These are phyloP conservation scores for Panagrolaimus sp. DNA, from an alignment of 1,140 invertebrate genomes.

Conservation along the genomic window DNA sequence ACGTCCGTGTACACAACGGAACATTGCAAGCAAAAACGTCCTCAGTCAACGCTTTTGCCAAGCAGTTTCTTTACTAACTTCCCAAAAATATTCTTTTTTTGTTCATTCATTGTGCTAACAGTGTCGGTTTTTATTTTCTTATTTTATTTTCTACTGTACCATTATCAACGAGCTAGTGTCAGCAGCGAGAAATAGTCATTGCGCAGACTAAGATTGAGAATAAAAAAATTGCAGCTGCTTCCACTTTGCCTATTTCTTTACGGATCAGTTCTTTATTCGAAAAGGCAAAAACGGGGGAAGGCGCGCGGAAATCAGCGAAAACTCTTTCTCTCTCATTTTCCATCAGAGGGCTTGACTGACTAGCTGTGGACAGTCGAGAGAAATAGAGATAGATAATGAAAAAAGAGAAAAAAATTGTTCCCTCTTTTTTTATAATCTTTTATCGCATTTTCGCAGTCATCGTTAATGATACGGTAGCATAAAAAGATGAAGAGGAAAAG, in stretches of 20 bases:
- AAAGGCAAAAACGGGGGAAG: no score
- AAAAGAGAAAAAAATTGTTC: no score
- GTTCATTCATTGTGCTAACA: slow-evolving; percentile 9
- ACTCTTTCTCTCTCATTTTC: no score
- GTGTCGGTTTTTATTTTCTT: neutral
- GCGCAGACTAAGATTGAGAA: slow-evolving; percentile 11
- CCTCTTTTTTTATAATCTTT: neutral
- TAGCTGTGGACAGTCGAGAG: no score
- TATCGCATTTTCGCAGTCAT: slow-evolving; percentile 6
- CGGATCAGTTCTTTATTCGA: neutral
- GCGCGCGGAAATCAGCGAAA: no score
- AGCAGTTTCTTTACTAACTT: slow-evolving; percentile 5
- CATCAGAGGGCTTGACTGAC: no score
- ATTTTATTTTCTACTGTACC: neutral
- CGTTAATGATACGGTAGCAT: neutral
- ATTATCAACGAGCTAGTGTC: slow-evolving; percentile 5
- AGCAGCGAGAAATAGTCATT: slow-evolving; percentile 5
- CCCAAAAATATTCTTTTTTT: neutral
- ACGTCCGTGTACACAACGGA: slow-evolving; percentile 11
- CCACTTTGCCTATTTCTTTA: slow-evolving; percentile 8
- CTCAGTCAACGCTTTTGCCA: no score
- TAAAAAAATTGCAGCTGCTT: slow-evolving; percentile 7
- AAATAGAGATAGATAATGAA: no score
- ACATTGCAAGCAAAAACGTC: neutral
- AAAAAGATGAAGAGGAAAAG: slow-evolving; percentile 1